A percentile compares a stretch with the other conserved stretches of the same genome.
These are phyloP conservation scores for Rhegmatorhina hoffmannsi DNA, from an alignment of 2,113 vertebrate species.

Conservation along the genomic window DNA sequence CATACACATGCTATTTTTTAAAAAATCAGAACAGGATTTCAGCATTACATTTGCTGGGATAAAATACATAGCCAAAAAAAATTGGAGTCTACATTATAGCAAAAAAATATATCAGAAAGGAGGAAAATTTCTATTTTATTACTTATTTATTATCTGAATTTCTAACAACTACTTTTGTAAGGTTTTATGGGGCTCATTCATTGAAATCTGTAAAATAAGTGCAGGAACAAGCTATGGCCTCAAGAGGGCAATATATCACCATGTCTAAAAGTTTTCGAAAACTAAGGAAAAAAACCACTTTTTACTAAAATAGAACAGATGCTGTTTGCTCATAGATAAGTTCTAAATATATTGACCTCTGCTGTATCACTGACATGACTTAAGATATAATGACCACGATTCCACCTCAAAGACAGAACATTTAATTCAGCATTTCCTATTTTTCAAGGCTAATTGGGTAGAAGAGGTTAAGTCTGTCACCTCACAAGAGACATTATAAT, in stretches of 20 bases:
- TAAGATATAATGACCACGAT: not conserved
- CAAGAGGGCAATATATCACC: slow-evolving; percentile 66
- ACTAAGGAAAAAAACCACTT: accelerated
- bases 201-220: not conserved
- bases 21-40: not conserved
- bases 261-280: not conserved
- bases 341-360: slow-evolving; percentile 32
- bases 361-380: slow-evolving; percentile 3
- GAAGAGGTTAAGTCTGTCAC: slow-evolving; percentile 8
- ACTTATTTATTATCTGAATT: not conserved
- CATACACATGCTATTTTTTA: not conserved
- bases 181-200: not conserved
- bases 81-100: not conserved
- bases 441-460: slow-evolving; percentile 17
- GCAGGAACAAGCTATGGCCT: slow-evolving; percentile 31
- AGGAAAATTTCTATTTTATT: not conserved
- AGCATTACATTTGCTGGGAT: not conserved
- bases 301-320: not conserved
- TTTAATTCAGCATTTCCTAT: not conserved
- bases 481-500: slow-evolving; percentile 19
- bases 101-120: not conserved
- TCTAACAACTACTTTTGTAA: not conserved
- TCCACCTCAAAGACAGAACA: not conserved
- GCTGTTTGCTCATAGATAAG: not conserved
- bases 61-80: not conserved